Conservation (phyloP, 2,888 invertebrate genomes). For the Hofmannophila pseudospretella region DNA sequence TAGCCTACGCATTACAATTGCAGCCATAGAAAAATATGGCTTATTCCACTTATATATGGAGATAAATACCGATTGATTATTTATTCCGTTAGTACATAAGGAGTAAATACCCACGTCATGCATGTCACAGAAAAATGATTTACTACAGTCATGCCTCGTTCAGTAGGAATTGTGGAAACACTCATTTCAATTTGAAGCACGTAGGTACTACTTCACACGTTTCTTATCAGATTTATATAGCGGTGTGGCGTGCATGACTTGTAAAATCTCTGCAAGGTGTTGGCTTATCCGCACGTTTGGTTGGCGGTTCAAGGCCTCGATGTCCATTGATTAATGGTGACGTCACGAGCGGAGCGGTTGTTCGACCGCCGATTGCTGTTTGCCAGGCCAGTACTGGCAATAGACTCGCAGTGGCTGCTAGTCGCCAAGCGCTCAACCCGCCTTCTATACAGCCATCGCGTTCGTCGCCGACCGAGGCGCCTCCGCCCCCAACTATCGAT, state of each 20-base stretch:
- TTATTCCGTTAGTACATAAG: too few relatives aligned
- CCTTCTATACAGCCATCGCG: slow-evolving; percentile 11
- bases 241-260: neutral
- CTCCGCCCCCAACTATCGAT: slow-evolving; percentile 35
- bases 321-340: slow-evolving; percentile 40
- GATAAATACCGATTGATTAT: too few relatives aligned
- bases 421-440: slow-evolving; percentile 23
- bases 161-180: too few relatives aligned
- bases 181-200: too few relatives aligned
- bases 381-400: slow-evolving; percentile 6
- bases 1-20: too few relatives aligned
- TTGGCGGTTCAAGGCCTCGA: slow-evolving; percentile 31
- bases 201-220: neutral
- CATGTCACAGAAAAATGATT: too few relatives aligned
- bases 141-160: too few relatives aligned
- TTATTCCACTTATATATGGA: too few relatives aligned
- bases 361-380: slow-evolving; percentile 9
- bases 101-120: too few relatives aligned
- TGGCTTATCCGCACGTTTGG: slow-evolving; percentile 15
- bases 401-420: slow-evolving; percentile 10
- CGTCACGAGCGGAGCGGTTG: slow-evolving; percentile 21
- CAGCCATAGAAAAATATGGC: too few relatives aligned
- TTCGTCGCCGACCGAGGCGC: slow-evolving; percentile 20
- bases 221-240: neutral
- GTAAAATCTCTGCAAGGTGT: neutral